A percentile compares a stretch with the other conserved stretches of the same genome.
Conservation (phyloP, 2,888 invertebrate genomes). For the Dryocosmus kuriphilus region DNA sequence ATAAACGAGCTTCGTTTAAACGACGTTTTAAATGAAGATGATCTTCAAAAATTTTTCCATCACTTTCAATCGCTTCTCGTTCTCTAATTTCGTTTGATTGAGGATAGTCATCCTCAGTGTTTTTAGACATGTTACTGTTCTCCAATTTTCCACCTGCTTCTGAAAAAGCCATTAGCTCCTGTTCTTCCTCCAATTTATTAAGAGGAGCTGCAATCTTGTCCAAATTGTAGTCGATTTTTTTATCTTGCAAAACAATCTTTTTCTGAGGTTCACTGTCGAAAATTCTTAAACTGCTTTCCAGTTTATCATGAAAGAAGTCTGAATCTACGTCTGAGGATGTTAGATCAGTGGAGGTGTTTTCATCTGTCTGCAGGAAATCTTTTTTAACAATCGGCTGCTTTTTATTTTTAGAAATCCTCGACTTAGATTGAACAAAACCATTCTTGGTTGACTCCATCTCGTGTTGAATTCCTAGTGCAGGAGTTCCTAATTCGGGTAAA, state of each 20-base stretch:
- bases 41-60: not conserved
- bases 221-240: not conserved
- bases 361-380: conserved; percentile 31
- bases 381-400: conserved; percentile 14
- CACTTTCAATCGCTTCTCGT: not conserved
- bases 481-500: conserved; percentile 47
- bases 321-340: conserved; percentile 43
- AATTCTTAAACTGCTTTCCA: conserved; percentile 14
- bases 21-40: not conserved
- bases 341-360: conserved; percentile 40
- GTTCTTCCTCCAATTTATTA: not conserved
- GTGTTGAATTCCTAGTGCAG: not conserved
- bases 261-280: not conserved
- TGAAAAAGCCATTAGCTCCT: not conserved
- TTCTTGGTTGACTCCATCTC: conserved; percentile 40
- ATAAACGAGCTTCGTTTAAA: conserved; percentile 11
- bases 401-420: not conserved
- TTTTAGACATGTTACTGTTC: not conserved
- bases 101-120: not conserved
- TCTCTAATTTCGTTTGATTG: not conserved
- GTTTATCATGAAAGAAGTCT: conserved; percentile 27
- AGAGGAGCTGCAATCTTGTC: not conserved
- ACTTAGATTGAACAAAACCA: conserved; percentile 44
- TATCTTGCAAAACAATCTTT: not conserved
- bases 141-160: not conserved